Evolutionary conservation across 2,797 vertebrate genomes (phyloP).

Genomic region (Thamnophis elegans): DNA sequence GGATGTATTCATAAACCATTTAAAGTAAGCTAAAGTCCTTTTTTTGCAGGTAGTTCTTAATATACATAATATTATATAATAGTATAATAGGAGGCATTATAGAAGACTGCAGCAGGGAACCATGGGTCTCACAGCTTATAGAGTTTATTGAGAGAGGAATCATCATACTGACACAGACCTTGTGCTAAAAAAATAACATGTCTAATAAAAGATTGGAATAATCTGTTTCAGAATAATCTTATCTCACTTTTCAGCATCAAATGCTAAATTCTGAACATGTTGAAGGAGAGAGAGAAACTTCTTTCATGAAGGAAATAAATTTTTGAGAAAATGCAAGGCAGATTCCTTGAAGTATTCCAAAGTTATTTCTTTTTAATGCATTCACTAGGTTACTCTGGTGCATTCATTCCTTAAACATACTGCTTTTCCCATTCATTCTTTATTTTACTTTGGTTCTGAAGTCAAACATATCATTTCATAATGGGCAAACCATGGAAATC

Average conservation of each 20-base stretch:
- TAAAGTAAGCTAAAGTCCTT: slow-evolving; percentile 46
- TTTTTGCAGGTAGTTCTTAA: slow-evolving; percentile 50
- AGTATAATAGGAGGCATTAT: slow-evolving; percentile 55
- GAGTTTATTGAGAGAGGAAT: slow-evolving; percentile 37
- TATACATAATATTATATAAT: slow-evolving; percentile 6
- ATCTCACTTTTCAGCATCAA: not conserved
- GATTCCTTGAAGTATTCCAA: not conserved
- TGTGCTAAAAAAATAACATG: not conserved
- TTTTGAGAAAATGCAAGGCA: not conserved
- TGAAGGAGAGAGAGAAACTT: slow-evolving; percentile 19
- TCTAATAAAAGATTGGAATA: not conserved
- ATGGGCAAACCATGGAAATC: not conserved
- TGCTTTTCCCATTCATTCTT: slow-evolving; percentile 1
- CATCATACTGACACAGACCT: not conserved
- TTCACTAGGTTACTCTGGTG: not conserved
- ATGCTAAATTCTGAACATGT: slow-evolving; percentile 4
- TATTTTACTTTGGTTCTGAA: slow-evolving; percentile 1
- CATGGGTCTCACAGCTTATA: slow-evolving; percentile 24
- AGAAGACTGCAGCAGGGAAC: slow-evolving; percentile 41
- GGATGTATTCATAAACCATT: slow-evolving; percentile 62
- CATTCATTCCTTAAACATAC: not conserved
- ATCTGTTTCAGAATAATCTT: not conserved
- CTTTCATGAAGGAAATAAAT: not conserved
- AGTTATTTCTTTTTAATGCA: not conserved
- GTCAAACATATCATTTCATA: slow-evolving; percentile 1